phyloP scores from a whole-genome alignment of 2,888 invertebrate genomes.

The Lithophane socia region DNA sequence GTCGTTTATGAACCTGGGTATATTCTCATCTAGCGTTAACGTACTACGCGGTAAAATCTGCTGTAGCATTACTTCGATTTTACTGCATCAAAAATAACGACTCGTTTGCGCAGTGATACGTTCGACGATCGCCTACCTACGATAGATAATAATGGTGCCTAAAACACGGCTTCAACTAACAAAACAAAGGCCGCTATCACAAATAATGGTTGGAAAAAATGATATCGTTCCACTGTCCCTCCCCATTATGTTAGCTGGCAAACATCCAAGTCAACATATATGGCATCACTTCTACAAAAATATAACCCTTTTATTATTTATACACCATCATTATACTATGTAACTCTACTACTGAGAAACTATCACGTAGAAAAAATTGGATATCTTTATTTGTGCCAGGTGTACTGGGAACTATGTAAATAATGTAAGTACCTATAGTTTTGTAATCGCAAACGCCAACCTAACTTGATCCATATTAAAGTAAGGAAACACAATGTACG shows the following conservation, averaged over 20 bases:
- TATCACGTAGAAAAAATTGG: background rate
- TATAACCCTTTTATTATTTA: conserved; percentile 34
- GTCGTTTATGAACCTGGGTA: background rate
- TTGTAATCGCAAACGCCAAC: background rate
- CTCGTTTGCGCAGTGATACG: background rate
- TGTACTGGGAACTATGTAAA: background rate
- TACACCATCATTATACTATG: conserved; percentile 17
- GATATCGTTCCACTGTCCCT: conserved; percentile 9
- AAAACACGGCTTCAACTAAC: background rate
- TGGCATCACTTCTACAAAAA: conserved; percentile 36
- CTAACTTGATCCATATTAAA: conserved; percentile 34
- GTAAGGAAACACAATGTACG: conserved; percentile 37
- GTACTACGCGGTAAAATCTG: background rate
- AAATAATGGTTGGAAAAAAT: conserved; percentile 30
- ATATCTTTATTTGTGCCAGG: background rate
- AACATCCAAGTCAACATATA: conserved; percentile 46
- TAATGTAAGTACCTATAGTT: background rate
- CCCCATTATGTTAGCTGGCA: conserved; percentile 45
- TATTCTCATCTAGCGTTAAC: background rate
- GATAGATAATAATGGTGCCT: background rate
- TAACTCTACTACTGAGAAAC: background rate
- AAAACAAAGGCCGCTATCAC: conserved; percentile 16
- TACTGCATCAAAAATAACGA: background rate
- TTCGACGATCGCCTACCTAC: background rate
- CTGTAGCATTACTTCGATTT: background rate